Evolutionary conservation across 2,888 invertebrate species (phyloP).

Genomic region (Tricholauxania praeusta): DNA sequence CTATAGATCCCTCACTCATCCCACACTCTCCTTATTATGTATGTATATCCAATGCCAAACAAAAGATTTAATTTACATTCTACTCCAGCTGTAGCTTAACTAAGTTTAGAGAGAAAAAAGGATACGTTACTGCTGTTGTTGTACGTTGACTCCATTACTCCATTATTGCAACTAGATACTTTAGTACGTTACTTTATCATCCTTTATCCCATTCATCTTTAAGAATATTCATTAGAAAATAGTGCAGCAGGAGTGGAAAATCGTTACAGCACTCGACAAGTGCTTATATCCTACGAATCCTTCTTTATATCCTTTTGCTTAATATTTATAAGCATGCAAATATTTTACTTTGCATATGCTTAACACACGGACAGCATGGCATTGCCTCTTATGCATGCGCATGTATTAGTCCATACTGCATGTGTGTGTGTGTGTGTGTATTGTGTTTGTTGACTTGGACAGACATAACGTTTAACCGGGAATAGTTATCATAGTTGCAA

Average conservation of each 20-base stretch:
- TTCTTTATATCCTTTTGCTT: constrained; percentile 47
- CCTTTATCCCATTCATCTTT: constrained; percentile 51
- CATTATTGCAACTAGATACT: background rate
- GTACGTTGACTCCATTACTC: background rate
- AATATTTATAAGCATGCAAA: constrained; percentile 67
- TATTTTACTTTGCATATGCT: constrained; percentile 67
- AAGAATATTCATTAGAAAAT: constrained; percentile 60
- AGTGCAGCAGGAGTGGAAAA: constrained; percentile 29
- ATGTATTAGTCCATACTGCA: background rate
- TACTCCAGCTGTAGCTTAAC: constrained; percentile 40
- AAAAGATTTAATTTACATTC: constrained; percentile 52
- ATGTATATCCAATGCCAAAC: constrained; percentile 27
- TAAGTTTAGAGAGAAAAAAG: constrained; percentile 1
- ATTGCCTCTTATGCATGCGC: constrained; percentile 8
- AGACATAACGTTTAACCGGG: constrained; percentile 35
- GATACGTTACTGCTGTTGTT: constrained; percentile 10
- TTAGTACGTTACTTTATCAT: constrained; percentile 21
- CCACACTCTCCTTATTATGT: background rate
- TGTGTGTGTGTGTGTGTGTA: constrained; percentile 16
- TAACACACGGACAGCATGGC: constrained; percentile 45
- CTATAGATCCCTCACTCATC: background rate
- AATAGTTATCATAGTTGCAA: constrained; percentile 44
- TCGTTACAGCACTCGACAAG: too few species aligned
- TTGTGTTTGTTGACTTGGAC: background rate
- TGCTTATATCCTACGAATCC: constrained; percentile 18